Evolutionary conservation across 37 sponge, comb jelly and placozoan species (phyloP).

Genomic region (Petrosia ficiformis): DNA sequence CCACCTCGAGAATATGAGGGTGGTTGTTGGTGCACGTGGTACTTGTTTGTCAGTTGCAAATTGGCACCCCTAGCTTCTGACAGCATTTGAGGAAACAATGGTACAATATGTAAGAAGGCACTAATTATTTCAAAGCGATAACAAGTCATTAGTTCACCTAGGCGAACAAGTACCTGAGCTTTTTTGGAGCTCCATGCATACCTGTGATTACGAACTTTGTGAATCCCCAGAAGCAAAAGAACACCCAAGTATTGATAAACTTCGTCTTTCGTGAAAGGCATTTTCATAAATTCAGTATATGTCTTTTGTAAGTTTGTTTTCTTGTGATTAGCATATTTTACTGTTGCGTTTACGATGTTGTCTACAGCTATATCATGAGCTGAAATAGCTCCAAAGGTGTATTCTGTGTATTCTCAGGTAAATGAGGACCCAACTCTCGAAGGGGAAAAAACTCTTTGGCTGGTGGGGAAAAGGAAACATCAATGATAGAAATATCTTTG

Average conservation of each 20-base stretch:
- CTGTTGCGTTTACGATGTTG: neutral
- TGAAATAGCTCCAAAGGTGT: neutral
- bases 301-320: neutral
- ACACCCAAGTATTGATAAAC: neutral
- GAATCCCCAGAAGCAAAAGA: neutral
- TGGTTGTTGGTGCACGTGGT: no score
- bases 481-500: no score
- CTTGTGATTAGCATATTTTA: neutral
- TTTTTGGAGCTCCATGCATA: neutral
- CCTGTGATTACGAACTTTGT: neutral
- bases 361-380: neutral
- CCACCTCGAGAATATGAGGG: no score
- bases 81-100: no score
- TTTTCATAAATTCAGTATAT: neutral
- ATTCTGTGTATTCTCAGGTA: neutral
- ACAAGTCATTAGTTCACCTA: slow-evolving; percentile 6
- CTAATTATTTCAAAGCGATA: slow-evolving; percentile 16
- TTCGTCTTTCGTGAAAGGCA: neutral
- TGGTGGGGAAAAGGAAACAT: no score
- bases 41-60: no score
- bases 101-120: slow-evolving; percentile 29
- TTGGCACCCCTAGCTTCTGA: no score
- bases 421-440: neutral
- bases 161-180: neutral
- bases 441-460: neutral